Evolutionary conservation across 2,888 invertebrate species (phyloP), one percentile per base, ranked within the genome.

Genomic region (Noctua fimbriata): DNA sequence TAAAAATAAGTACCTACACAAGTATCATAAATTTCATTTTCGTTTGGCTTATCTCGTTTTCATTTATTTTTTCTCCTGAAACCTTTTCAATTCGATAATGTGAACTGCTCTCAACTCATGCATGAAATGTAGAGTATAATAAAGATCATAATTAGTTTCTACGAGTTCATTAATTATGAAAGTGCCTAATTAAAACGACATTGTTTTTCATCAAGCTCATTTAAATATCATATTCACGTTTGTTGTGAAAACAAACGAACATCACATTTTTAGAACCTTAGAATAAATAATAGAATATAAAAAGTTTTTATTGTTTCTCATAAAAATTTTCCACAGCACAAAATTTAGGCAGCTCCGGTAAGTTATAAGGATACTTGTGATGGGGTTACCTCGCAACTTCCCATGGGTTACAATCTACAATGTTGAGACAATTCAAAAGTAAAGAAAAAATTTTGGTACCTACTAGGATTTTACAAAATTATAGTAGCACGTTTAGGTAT

Each of bases 1-100:
- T 90, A 90, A 84, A 90, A 87, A 89, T 88, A 90, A 83, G 65
- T 73, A 47, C 36, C 36, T 36, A 36, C 63, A 73, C 67, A 73
- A 47, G 47, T 73, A 65, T 63, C 24, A 9, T 12, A 5, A 66
- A 75, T 82, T 81, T 82, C 79, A 55, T 76, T 89, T 88, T 81
- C 76, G 10, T 78, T 83, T 76, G 36, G 24, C 41, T 41, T 63
- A 63, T 47, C 2, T 58, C 5, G 24, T 81, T 9, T 5, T 24
- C 0, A 24, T 14, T 52, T 32, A 1, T 52, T 52, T 58, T 52
- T 49, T n/a, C 16, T 58, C 1, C 18, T 28, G 9, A 24, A 18
- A 9, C 18, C 24, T 44, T 60, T 66, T 52, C 2, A 36, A 36
- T 18, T 18, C 7, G 14, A 21, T n/a, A 1, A 16, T 21, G n/a